Evolutionary conservation across 1,140 invertebrate species (phyloP), one percentile per base, ranked within the genome.

Genomic region (Tetramorium alpestre): DNA sequence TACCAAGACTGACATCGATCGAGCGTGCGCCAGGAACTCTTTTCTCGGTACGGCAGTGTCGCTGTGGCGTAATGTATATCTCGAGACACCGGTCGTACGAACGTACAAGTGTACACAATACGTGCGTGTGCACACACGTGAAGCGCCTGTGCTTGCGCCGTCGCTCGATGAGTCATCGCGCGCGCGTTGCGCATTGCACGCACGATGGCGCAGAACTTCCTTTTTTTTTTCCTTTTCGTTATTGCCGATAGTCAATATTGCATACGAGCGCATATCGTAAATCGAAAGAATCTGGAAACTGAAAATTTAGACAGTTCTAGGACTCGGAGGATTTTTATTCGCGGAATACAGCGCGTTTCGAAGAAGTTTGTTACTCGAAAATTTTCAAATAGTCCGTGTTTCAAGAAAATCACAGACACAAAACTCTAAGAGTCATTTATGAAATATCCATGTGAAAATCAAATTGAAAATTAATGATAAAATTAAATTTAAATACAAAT

Each of bases 141-240:
- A 58, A 73, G 67, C 80, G 80, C 80, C 38, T 73, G 69, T 75
- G 69, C 80, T 60, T 28, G 80, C 67, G 80, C 49, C 77, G 80
- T 58, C 80, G 67, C 22, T 41, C 54, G 69, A 84, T 84, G 80
- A 84, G 69, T 84, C 80, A 84, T 84, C 80, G 44, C 54, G 80
- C 49, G 80, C 80, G 69, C 64, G 58, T 77, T 62, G 73, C 72
- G 72, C 76, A 51, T 58, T 58, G 67, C 80, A 84, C 80, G 80
- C 80, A 84, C 80, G 80, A 84, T 75, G 80, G 80, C 69, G 80
- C 69, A 75, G 80, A 84, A 84, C 80, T 84, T 70, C 47, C 49
- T 70, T 60, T 62, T 84, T 73, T 78, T 77, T 77, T 41, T 28
- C 47, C 6, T 28, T 65, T 60, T 64, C 28, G 41, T 58, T 28